These are phyloP conservation scores for Drosophila anomalata DNA, from an alignment of 2,888 invertebrate genomes.

Conservation along the genomic window DNA sequence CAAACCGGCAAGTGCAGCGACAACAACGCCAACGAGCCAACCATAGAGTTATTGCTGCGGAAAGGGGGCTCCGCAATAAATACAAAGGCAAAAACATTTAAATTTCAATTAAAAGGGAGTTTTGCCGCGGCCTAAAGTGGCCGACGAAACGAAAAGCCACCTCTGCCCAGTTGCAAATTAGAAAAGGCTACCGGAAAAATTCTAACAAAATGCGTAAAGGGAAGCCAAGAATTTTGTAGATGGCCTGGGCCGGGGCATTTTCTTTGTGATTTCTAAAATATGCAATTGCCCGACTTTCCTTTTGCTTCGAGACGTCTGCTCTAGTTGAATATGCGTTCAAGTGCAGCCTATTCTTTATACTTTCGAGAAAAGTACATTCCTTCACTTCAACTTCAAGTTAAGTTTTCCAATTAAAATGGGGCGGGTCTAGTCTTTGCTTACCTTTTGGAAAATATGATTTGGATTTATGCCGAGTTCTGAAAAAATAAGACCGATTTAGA, in stretches of 20 bases:
- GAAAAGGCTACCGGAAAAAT: constrained; percentile 57
- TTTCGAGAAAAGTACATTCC: neutral
- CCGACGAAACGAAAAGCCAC: constrained; percentile 19
- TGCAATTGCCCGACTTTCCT: constrained; percentile 44
- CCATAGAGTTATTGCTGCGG: constrained; percentile 33
- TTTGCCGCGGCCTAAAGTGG: constrained; percentile 60
- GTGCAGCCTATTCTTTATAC: neutral
- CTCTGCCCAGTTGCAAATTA: constrained; percentile 57
- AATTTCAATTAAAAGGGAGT: constrained; percentile 76
- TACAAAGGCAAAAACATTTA: constrained; percentile 74
- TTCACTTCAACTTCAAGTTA: constrained; percentile 1
- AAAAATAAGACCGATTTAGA: constrained; percentile 8
- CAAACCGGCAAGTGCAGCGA: constrained; percentile 56
- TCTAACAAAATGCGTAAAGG: constrained; percentile 49
- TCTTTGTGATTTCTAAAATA: constrained; percentile 49
- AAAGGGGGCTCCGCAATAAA: constrained; percentile 53
- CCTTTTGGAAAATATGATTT: constrained; percentile 88
- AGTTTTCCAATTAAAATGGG: constrained; percentile 12
- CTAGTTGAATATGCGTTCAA: constrained; percentile 34
- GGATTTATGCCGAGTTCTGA: constrained; percentile 88
- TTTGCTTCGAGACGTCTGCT: constrained; percentile 38
- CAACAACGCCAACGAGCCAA: constrained; percentile 57
- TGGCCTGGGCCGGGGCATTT: constrained; percentile 13
- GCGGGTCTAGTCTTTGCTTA: constrained; percentile 55
- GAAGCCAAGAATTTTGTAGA: constrained; percentile 42